Evolutionary conservation across 2,888 invertebrate genomes (phyloP).

Genomic region (Cetonia aurata): DNA sequence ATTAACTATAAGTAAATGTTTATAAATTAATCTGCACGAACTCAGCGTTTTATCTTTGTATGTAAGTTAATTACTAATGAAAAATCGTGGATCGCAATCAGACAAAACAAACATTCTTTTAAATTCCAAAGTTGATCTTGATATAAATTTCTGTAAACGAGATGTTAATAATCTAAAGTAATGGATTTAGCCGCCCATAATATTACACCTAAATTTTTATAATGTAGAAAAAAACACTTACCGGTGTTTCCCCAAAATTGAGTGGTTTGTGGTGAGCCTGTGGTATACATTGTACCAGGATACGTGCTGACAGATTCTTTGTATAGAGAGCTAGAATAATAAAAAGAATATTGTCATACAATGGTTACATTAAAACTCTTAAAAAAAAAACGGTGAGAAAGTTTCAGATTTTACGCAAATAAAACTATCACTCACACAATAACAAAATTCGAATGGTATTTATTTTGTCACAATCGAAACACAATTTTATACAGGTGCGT

Average conservation of each 20-base stretch:
- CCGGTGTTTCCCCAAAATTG: conserved; percentile 63
- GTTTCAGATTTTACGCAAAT: background rate
- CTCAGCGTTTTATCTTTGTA: too few species aligned
- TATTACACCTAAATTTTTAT: background rate
- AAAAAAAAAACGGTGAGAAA: conserved; percentile 17
- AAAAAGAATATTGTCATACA: conserved; percentile 11
- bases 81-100: too few species aligned
- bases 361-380: conserved; percentile 7
- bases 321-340: conserved; percentile 61
- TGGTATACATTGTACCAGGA: conserved; percentile 57
- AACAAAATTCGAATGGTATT: background rate
- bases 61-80: too few species aligned
- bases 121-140: too few species aligned
- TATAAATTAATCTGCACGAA: too few species aligned
- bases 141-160: too few species aligned
- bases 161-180: too few species aligned
- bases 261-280: conserved; percentile 60
- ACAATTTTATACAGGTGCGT: conserved; percentile 14
- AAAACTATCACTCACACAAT: conserved; percentile 25
- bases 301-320: conserved; percentile 57
- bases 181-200: too few species aligned
- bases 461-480: conserved; percentile 25
- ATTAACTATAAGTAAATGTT: too few species aligned
- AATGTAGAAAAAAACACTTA: conserved; percentile 52
- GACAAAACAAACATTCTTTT: too few species aligned